Evolutionary conservation across 2,888 invertebrate genomes (phyloP).

Genomic region (Gisinianus flammeolus): DNA sequence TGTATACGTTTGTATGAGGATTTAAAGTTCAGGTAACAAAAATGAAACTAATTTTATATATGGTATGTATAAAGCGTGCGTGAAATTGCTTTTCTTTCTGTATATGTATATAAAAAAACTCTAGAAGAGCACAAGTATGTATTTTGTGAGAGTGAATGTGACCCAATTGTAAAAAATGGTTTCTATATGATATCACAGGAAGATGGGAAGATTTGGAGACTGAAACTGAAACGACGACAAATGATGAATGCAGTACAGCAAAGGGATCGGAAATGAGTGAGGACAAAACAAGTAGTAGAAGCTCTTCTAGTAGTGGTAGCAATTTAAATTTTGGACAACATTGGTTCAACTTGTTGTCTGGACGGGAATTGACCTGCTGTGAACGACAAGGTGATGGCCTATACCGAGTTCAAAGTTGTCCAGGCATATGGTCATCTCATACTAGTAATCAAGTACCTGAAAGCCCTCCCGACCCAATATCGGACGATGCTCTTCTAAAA

Average conservation of each 20-base stretch:
- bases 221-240: constrained; percentile 18
- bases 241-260: background rate
- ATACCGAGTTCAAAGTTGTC: constrained; percentile 60
- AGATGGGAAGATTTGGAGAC: constrained; percentile 37
- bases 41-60: too few species aligned
- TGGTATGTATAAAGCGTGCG: too few species aligned
- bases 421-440: constrained; percentile 58
- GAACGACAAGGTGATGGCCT: constrained; percentile 54
- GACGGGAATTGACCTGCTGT: constrained; percentile 49
- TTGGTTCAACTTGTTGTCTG: constrained; percentile 51
- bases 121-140: constrained; percentile 1
- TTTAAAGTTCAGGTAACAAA: too few species aligned
- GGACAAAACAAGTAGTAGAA: constrained; percentile 29
- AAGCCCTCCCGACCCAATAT: constrained; percentile 50
- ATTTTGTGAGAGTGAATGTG: background rate
- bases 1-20: too few species aligned
- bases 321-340: constrained; percentile 48
- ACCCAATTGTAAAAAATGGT: constrained; percentile 8
- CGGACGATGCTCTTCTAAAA: constrained; percentile 50
- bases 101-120: background rate
- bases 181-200: constrained; percentile 18
- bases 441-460: constrained; percentile 49
- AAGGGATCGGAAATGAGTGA: constrained; percentile 11
- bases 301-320: constrained; percentile 46
- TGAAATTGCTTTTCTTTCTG: background rate